phyloP scores from a whole-genome alignment of 2,113 vertebrate species.

The Eclectus roratus region DNA sequence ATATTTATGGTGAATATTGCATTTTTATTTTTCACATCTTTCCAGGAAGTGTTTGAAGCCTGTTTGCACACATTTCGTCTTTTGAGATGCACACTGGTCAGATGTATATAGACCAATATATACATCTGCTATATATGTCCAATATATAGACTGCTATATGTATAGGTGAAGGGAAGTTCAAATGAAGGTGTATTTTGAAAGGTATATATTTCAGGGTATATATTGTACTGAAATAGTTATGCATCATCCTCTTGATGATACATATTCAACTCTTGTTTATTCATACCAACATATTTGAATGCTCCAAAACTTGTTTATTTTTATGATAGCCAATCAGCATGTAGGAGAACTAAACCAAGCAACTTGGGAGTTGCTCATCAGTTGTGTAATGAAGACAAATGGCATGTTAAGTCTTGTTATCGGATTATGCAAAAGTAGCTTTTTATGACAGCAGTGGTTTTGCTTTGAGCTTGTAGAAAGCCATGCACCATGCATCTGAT shows the following conservation, averaged over 20 bases:
- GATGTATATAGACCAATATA: not conserved
- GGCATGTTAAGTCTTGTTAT: not conserved
- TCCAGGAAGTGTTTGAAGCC: not conserved
- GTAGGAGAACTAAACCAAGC: not conserved
- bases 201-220: not conserved
- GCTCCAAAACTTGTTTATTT: not conserved
- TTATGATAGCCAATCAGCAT: not conserved
- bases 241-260: not conserved
- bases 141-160: not conserved
- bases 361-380: not conserved
- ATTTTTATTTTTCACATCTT: not conserved
- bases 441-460: conserved; percentile 14
- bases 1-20: not conserved
- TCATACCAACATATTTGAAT: not conserved
- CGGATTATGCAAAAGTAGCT: conserved; percentile 27
- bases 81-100: not conserved
- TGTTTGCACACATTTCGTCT: not conserved
- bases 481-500: not conserved
- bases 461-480: not conserved
- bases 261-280: not conserved
- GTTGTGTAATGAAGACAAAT: conserved; percentile 58
- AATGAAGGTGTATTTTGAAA: not conserved
- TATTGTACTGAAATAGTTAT: not conserved
- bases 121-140: not conserved
- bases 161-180: not conserved